Conservation (phyloP, 1,140 invertebrate genomes). For the Coenobita brevimanus region DNA sequence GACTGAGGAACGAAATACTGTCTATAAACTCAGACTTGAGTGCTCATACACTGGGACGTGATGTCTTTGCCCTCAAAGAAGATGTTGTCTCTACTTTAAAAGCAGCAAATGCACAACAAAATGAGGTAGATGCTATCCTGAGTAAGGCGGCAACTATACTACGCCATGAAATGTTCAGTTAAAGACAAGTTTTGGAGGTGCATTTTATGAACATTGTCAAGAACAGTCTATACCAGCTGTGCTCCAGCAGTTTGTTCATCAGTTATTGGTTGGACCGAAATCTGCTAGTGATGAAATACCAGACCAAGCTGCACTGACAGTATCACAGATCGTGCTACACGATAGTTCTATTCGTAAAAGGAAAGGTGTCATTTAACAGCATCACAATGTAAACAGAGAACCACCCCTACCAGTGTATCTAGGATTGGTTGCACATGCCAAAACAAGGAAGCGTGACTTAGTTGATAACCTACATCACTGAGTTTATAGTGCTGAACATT, state of each 20-base stretch:
- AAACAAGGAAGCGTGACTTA: constrained; percentile 18
- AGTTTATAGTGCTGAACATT: constrained; percentile 12
- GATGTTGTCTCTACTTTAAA: too few species aligned
- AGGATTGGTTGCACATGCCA: background rate
- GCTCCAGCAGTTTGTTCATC: constrained; percentile 4
- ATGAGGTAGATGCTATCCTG: too few species aligned
- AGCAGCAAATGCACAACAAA: too few species aligned
- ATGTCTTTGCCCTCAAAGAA: too few species aligned
- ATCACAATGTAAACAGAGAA: constrained; percentile 16
- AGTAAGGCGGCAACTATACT: too few species aligned
- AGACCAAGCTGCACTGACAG: constrained; percentile 11
- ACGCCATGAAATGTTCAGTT: constrained; percentile 10
- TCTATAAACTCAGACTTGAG: too few species aligned
- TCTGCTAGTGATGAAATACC: constrained; percentile 14
- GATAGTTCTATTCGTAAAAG: constrained; percentile 11
- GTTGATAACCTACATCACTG: constrained; percentile 10
- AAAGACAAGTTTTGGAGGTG: background rate
- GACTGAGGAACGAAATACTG: too few species aligned
- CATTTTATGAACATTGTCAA: constrained; percentile 27
- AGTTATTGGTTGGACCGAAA: constrained; percentile 10
- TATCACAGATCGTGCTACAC: constrained; percentile 21
- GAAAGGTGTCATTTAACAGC: background rate
- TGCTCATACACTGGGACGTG: too few species aligned
- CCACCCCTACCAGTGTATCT: constrained; percentile 9
- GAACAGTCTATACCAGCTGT: constrained; percentile 12